phyloP scores from a whole-genome alignment of 2,113 vertebrate species.

The Camelus dromedarius region DNA sequence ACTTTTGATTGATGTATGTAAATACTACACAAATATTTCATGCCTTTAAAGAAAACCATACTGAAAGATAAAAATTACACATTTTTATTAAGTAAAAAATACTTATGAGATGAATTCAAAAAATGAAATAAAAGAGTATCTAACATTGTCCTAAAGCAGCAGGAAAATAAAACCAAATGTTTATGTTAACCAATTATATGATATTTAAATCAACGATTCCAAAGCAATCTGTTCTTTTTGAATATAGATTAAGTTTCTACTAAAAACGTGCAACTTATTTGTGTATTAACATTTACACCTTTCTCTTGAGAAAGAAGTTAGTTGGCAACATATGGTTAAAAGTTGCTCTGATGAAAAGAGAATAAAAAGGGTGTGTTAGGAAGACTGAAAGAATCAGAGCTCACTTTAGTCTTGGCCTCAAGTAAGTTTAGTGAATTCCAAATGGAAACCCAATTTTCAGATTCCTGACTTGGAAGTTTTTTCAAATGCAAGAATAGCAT shows the following conservation, averaged over 20 bases:
- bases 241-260: background rate
- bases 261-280: background rate
- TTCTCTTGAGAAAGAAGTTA: background rate
- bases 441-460: background rate
- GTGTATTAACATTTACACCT: background rate
- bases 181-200: background rate
- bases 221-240: background rate
- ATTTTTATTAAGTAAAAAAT: background rate
- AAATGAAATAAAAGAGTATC: background rate
- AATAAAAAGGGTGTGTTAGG: background rate
- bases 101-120: background rate
- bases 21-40: background rate
- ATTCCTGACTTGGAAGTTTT: background rate
- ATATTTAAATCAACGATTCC: background rate
- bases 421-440: background rate
- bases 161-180: background rate
- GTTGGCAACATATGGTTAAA: background rate
- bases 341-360: background rate
- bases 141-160: background rate
- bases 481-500: background rate
- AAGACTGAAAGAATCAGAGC: background rate
- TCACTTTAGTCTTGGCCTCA: background rate
- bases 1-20: background rate
- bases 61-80: background rate
- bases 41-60: background rate